Evolutionary conservation across 2,888 invertebrate species (phyloP).

Genomic region (Danaus chrysippus): DNA sequence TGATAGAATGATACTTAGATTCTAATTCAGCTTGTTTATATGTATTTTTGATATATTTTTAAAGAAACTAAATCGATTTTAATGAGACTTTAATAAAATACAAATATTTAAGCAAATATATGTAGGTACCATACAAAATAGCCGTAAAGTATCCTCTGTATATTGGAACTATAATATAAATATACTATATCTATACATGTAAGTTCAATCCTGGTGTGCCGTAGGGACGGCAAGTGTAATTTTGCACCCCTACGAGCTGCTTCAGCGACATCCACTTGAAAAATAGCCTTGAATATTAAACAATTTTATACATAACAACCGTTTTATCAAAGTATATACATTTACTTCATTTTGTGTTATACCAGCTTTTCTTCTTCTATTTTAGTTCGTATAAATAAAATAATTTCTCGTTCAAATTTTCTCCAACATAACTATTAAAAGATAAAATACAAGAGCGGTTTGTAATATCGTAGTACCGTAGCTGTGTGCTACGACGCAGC

Average conservation of each 20-base stretch:
- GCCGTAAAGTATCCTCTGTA: too few relatives aligned
- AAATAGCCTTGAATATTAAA: conserved; percentile 39
- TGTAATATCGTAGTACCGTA: conserved; percentile 14
- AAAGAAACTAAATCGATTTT: too few relatives aligned
- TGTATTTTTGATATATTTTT: too few relatives aligned
- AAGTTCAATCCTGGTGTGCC: conserved; percentile 13
- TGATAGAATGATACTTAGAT: too few relatives aligned
- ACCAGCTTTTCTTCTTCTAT: not conserved
- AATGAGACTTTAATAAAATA: too few relatives aligned
- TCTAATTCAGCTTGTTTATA: too few relatives aligned
- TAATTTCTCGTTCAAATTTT: not conserved
- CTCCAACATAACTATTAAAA: not conserved
- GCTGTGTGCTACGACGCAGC: conserved; percentile 29
- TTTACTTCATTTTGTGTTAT: not conserved
- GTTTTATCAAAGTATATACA: conserved; percentile 17
- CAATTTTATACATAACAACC: conserved; percentile 34
- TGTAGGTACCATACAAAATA: too few relatives aligned
- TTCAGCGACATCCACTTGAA: conserved; percentile 34
- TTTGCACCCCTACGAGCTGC: conserved; percentile 34
- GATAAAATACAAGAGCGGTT: conserved; percentile 4
- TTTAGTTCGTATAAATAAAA: not conserved
- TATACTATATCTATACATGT: not conserved
- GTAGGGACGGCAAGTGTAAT: conserved; percentile 34
- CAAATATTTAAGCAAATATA: too few relatives aligned
- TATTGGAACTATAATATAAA: too few relatives aligned